Evolutionary conservation across 2,797 vertebrate genomes (phyloP), one percentile per base, ranked within the genome.

Genomic region (Sciaenops ocellatus): DNA sequence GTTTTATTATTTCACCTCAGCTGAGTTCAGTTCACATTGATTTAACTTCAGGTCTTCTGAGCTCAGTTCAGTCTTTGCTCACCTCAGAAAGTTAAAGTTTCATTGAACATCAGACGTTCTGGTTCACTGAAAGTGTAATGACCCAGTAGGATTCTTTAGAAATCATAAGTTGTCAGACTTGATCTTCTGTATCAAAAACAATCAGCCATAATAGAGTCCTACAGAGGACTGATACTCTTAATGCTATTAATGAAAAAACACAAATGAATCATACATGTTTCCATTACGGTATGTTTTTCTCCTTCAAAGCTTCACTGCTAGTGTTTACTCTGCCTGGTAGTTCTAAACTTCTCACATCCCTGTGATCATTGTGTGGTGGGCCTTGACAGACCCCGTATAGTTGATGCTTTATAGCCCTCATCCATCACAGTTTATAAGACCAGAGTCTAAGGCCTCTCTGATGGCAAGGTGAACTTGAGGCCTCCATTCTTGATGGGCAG

Each of bases 381-480:
- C 91, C 84, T 92, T 91, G 90, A 85, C 74, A 75, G 80, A 84
- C 64, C 66, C 83, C 5, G 28, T 87, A 80, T 84, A 90, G 79
- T 61, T 78, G 87, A 87, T 86, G 74, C 78, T 93, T 90, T 91
- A 89, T 61, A 56, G 76, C 77, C 66, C 83, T 82, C 88, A 93
- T 94, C 86, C 64, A 89, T 93, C 90, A 92, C 78, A 55, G 86
- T 92, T 94, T 93, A 90, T 89, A 91, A 91, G 88, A 89, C 69
- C 69, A 46, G 51, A 83, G 75, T 91, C 74, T 70, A 63, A 81
- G 84, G 84, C 88, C 71, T 90, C 89, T 93, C 87, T 92, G 86
- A 87, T 89, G 85, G 88, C 90, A 92, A 94, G 93, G 90, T 94
- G 91, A 95, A 90, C 92, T 90, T 86, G 75, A 89, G 87, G 85